Evolutionary conservation across 2,888 invertebrate genomes (phyloP).

Genomic region (Tenodera sinensis): DNA sequence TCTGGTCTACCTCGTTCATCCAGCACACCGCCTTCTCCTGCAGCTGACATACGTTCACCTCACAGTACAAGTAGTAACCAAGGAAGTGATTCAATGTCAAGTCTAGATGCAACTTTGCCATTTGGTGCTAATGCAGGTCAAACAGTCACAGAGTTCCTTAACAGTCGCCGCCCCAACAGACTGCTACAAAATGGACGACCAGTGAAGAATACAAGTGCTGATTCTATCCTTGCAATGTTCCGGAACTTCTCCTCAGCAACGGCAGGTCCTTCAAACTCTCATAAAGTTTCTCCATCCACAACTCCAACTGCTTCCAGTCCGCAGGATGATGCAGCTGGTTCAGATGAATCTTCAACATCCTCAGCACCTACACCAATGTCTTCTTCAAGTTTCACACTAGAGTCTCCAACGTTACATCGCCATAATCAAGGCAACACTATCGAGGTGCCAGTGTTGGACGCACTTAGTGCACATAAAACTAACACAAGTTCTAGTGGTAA

Average conservation of each 20-base stretch:
- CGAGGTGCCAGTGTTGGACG: conserved; percentile 63
- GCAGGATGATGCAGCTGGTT: conserved; percentile 66
- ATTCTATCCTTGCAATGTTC: conserved; percentile 76
- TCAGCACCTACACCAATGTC: conserved; percentile 61
- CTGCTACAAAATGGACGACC: conserved; percentile 36
- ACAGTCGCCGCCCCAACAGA: conserved; percentile 21
- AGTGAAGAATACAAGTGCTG: conserved; percentile 59
- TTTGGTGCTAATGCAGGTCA: not conserved
- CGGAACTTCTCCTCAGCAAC: conserved; percentile 63
- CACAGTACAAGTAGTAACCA: conserved; percentile 68
- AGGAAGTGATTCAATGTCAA: conserved; percentile 73
- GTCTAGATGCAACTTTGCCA: conserved; percentile 52
- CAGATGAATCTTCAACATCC: conserved; percentile 68
- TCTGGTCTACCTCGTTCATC: conserved; percentile 14
- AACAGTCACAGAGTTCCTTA: not conserved
- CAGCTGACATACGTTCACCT: conserved; percentile 57
- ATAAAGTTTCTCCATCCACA: conserved; percentile 61
- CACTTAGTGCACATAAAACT: conserved; percentile 62
- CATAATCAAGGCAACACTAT: conserved; percentile 45
- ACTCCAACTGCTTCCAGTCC: conserved; percentile 72
- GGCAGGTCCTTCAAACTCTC: conserved; percentile 43
- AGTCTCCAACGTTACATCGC: conserved; percentile 56
- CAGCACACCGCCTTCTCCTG: conserved; percentile 59
- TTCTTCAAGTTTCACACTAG: conserved; percentile 54
- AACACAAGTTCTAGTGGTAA: conserved; percentile 50